Conservation (phyloP, 2,113 vertebrate species). For the Megaleporinus macrocephalus region DNA sequence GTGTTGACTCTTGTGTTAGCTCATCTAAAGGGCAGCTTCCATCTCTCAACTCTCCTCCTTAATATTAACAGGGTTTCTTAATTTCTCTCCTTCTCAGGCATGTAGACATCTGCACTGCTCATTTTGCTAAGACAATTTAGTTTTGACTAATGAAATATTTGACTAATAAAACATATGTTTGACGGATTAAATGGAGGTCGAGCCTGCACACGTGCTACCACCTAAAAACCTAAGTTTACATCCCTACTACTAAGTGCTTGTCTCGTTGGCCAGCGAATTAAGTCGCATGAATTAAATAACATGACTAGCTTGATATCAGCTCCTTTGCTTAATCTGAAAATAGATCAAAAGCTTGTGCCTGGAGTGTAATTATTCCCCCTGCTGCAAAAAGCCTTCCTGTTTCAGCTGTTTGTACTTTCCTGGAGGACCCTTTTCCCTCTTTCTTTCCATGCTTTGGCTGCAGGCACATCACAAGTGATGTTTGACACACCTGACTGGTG, state of each 20-base stretch:
- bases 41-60: too few species aligned
- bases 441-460: background rate
- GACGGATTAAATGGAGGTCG: too few species aligned
- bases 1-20: too few species aligned
- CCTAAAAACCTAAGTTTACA: background rate
- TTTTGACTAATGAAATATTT: too few species aligned
- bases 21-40: too few species aligned
- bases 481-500: background rate
- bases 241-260: background rate
- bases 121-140: too few species aligned
- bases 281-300: background rate
- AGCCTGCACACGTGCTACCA: background rate
- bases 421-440: constrained; percentile 4
- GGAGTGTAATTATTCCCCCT: constrained; percentile 10
- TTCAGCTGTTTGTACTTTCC: constrained; percentile 32
- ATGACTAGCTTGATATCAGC: constrained; percentile 12
- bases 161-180: too few species aligned
- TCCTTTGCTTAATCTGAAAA: constrained; percentile 27
- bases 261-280: background rate
- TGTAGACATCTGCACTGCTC: too few species aligned
- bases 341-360: constrained; percentile 29
- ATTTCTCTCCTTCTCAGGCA: too few species aligned
- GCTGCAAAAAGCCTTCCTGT: constrained; percentile 34
- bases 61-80: too few species aligned
- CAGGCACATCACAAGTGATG: background rate